These are phyloP conservation scores for Gymnothorax javanicus DNA, from an alignment of 2,797 vertebrate species.

Conservation along the genomic window DNA sequence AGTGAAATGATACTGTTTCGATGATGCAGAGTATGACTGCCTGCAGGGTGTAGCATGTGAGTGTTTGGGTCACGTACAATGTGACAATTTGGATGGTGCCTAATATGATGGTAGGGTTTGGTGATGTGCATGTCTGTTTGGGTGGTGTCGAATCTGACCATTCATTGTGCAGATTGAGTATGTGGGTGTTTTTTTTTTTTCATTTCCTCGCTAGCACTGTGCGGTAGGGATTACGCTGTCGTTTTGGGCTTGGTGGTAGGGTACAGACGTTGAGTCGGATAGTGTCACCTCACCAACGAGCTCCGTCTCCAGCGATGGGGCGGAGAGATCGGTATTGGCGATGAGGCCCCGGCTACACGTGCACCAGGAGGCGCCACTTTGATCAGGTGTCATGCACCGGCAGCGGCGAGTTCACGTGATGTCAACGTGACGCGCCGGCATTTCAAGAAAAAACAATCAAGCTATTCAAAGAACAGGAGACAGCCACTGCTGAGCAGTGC, in stretches of 20 bases:
- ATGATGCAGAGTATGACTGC: no score
- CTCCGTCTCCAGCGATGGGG: neutral
- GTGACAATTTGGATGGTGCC: no score
- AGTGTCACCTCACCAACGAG: slow-evolving; percentile 11
- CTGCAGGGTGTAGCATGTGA: no score
- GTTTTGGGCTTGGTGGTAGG: slow-evolving; percentile 24
- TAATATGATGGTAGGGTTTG: no score
- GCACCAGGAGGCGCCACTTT: neutral
- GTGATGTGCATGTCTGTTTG: neutral
- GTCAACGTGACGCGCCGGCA: neutral
- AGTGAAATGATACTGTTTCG: no score
- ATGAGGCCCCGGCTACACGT: neutral
- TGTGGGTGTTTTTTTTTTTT: neutral
- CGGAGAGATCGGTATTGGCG: neutral
- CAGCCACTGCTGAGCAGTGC: no score
- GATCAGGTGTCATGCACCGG: neutral
- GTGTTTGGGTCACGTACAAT: no score
- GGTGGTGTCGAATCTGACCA: neutral
- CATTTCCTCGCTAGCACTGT: neutral
- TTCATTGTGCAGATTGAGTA: neutral
- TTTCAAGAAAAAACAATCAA: neutral
- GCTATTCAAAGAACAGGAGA: no score
- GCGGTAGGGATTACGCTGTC: slow-evolving; percentile 30
- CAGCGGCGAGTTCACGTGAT: neutral
- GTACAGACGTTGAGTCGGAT: slow-evolving; percentile 34